Conservation (phyloP, 2,797 vertebrate species). For the Eleutherodactylus coqui region DNA sequence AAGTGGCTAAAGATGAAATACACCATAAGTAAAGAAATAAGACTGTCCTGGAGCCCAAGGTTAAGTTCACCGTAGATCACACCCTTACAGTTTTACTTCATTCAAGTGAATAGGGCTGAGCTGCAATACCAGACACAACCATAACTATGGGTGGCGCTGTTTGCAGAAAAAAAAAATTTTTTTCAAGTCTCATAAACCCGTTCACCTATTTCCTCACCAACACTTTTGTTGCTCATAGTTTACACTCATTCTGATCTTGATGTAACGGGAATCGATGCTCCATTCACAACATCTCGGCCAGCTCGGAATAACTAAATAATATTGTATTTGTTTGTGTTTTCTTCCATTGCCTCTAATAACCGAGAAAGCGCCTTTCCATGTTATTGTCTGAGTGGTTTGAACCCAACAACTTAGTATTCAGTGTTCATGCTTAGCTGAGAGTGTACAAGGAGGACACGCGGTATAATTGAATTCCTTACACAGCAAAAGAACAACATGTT, state of each 20-base stretch:
- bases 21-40: too few relatives aligned
- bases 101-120: neutral
- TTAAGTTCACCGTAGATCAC: too few relatives aligned
- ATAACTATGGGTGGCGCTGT: neutral
- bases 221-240: neutral
- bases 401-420: constrained; percentile 69
- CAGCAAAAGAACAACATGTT: constrained; percentile 67
- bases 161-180: neutral
- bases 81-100: neutral
- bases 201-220: neutral
- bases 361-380: constrained; percentile 5
- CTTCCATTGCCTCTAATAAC: neutral
- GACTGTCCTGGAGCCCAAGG: too few relatives aligned
- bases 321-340: neutral
- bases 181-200: neutral
- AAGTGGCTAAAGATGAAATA: too few relatives aligned
- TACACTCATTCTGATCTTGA: neutral
- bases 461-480: constrained; percentile 70
- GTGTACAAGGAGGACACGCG: constrained; percentile 70
- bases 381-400: constrained; percentile 67
- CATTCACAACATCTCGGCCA: neutral
- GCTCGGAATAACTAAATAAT: neutral
- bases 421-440: constrained; percentile 70
- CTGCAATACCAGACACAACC: neutral
- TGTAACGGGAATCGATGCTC: neutral